Percentiles rank a stretch among this genome's conserved stretches.
Evolutionary conservation across 2,113 vertebrate species (phyloP).

Genomic region (Sapayoa aenigma): DNA sequence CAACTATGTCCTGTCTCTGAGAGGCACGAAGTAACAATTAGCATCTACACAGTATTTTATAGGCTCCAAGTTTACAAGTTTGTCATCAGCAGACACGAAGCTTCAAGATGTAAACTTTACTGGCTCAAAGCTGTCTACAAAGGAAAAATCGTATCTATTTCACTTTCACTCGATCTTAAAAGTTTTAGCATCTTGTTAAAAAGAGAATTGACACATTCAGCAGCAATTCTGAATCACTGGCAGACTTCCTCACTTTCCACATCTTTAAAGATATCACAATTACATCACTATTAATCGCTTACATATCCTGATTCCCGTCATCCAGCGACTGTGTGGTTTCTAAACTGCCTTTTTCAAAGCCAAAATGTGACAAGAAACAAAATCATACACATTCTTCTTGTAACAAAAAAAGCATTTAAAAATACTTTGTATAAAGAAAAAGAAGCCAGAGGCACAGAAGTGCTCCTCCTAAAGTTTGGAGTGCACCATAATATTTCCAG

Average conservation of each 20-base stretch:
- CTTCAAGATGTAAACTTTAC: neutral
- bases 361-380: neutral
- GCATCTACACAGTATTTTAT: neutral
- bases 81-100: neutral
- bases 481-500: neutral
- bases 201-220: neutral
- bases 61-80: neutral
- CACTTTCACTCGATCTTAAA: neutral
- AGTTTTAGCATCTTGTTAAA: neutral
- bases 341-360: neutral
- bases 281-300: neutral
- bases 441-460: neutral
- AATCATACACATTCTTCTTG: neutral
- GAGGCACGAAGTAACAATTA: neutral
- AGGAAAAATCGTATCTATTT: neutral
- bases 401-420: neutral
- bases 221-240: neutral
- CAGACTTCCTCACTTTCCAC: neutral
- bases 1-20: neutral
- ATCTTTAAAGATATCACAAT: neutral
- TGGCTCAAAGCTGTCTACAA: neutral
- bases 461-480: neutral
- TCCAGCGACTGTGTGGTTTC: neutral
- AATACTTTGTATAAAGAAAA: neutral
- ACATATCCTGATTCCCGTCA: neutral